phyloP scores from a whole-genome alignment of 2,888 invertebrate genomes.

The Limnephilus marmoratus region DNA sequence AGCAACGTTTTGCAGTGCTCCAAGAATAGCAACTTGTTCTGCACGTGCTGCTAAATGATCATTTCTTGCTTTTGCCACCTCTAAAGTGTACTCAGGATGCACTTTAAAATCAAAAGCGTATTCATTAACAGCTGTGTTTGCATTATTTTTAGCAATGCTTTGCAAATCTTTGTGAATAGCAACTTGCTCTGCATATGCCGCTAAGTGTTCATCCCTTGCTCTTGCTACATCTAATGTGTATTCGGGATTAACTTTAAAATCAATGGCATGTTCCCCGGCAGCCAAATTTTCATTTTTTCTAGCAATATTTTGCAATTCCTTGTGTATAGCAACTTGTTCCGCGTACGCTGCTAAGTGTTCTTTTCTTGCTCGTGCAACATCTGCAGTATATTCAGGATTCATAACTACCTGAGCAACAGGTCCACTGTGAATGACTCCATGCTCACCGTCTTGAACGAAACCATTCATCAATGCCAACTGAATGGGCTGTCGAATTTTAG shows the following conservation, averaged over 20 bases:
- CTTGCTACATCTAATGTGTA: background rate
- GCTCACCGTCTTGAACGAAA: background rate
- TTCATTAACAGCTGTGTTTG: background rate
- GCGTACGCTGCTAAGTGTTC: conserved; percentile 10
- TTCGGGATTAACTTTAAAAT: background rate
- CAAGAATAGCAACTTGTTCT: conserved; percentile 22
- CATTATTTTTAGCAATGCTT: background rate
- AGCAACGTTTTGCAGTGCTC: background rate
- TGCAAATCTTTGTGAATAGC: conserved; percentile 9
- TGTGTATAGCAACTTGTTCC: conserved; percentile 25
- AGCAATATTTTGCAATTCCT: background rate
- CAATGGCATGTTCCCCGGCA: background rate
- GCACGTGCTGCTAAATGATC: conserved; percentile 22
- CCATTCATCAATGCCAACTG: background rate
- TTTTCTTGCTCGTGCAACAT: background rate
- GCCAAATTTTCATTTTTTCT: background rate
- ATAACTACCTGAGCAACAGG: background rate
- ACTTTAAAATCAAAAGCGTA: background rate
- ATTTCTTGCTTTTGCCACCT: background rate
- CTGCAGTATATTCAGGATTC: background rate
- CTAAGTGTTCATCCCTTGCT: conserved; percentile 7
- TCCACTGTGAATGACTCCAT: background rate
- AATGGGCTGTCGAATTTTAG: too few species aligned
- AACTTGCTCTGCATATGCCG: conserved; percentile 16
- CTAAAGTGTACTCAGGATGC: background rate